Conservation (phyloP, 2,113 vertebrate genomes). For the Bos taurus region ARS-UCD2.0 NC_037334.1:61097001-61097500, state of each 20-base stretch:
- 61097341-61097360: background rate
- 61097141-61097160: background rate
- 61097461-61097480: background rate
- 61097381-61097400: background rate
- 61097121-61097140: background rate
- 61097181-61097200: background rate
- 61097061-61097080: background rate
- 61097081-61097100: background rate
- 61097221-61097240: background rate
- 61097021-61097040: background rate
- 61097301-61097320: background rate
- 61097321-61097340: too few relatives aligned
- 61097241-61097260: background rate
- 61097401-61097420: background rate
- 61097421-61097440: background rate
- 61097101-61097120: background rate
- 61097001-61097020: background rate
- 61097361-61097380: background rate
- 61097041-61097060: background rate
- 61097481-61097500: background rate
- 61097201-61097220: background rate
- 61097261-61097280: background rate
- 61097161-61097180: background rate
- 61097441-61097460: background rate
- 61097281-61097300: background rate